Conservation (phyloP, 1,140 invertebrate genomes). For the Brachionus rotundiformis region DNA sequence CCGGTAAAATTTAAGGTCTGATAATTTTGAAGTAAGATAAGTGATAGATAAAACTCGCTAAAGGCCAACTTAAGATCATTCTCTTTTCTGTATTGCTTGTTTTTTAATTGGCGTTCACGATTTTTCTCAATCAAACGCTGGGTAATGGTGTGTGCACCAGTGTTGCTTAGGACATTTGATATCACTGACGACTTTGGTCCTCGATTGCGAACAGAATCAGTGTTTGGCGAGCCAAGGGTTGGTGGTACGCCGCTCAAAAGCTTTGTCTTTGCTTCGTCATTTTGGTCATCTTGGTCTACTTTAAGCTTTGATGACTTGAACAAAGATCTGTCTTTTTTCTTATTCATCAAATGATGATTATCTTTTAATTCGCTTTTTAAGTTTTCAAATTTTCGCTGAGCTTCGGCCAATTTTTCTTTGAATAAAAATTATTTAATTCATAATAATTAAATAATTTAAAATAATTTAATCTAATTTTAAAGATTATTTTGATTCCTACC, state of each 20-base stretch:
- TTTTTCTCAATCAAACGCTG: conserved; percentile 34
- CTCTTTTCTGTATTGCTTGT: conserved; percentile 59
- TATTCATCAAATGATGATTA: neutral
- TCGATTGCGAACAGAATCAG: neutral
- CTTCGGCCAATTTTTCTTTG: conserved; percentile 97
- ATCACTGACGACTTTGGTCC: neutral
- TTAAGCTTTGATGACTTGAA: conserved; percentile 54
- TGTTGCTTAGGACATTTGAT: conserved; percentile 40
- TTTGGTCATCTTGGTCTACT: conserved; percentile 55
- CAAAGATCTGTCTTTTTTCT: conserved; percentile 51
- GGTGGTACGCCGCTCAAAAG: neutral
- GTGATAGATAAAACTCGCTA: conserved; percentile 95
- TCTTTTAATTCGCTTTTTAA: conserved; percentile 77
- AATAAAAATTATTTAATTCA: conserved; percentile 52
- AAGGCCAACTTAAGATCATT: conserved; percentile 95
- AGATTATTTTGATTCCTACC: conserved; percentile 71
- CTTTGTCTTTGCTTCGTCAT: conserved; percentile 52
- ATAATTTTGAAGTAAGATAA: conserved; percentile 81
- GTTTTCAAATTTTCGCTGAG: conserved; percentile 86
- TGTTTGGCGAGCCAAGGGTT: neutral
- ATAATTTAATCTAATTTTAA: neutral
- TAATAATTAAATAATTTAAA: too few species aligned
- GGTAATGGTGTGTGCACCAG: conserved; percentile 36
- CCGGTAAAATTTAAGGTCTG: conserved; percentile 96
- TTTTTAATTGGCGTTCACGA: conserved; percentile 16